These are phyloP conservation scores for Crocidura indochinensis DNA, from an alignment of 2,797 vertebrate genomes.

Conservation along the genomic window DNA sequence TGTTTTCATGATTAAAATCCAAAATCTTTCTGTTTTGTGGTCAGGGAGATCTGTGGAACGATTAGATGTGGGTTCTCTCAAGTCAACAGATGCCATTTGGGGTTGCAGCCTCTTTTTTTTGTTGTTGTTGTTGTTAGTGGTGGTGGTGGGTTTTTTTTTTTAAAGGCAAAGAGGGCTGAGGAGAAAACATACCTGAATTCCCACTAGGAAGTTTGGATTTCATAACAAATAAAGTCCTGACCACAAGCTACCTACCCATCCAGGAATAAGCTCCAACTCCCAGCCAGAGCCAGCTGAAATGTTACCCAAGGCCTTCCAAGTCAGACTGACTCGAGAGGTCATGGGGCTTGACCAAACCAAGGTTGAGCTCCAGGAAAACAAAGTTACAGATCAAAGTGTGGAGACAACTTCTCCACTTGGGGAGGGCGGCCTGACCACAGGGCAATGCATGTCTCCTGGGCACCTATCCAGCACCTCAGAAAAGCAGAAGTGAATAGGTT, in stretches of 20 bases:
- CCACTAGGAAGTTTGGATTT: conserved; percentile 61
- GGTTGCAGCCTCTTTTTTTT: conserved; percentile 2
- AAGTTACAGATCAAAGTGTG: conserved; percentile 50
- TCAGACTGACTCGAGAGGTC: neutral
- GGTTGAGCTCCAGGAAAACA: conserved; percentile 60
- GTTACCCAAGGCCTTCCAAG: conserved; percentile 52
- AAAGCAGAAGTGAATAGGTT: neutral
- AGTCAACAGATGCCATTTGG: conserved; percentile 70
- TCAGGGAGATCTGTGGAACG: neutral
- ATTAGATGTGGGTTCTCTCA: conserved; percentile 65
- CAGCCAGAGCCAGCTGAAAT: conserved; percentile 68
- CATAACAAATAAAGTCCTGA: conserved; percentile 55
- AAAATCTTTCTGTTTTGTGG: neutral
- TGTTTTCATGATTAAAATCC: conserved; percentile 60
- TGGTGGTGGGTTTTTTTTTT: too few relatives aligned
- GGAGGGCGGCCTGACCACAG: neutral
- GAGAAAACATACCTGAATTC: conserved; percentile 70
- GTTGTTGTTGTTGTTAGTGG: too few relatives aligned
- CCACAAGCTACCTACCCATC: conserved; percentile 65
- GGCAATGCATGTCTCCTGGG: too few relatives aligned
- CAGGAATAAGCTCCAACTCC: conserved; percentile 47
- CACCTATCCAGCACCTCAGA: too few relatives aligned
- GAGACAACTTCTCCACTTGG: neutral
- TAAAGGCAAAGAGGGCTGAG: neutral
- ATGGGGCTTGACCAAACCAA: neutral